Base-by-base conservation (phyloP, 92 coral and sea anemone genomes). In the Micromussa lordhowensis region DNA sequence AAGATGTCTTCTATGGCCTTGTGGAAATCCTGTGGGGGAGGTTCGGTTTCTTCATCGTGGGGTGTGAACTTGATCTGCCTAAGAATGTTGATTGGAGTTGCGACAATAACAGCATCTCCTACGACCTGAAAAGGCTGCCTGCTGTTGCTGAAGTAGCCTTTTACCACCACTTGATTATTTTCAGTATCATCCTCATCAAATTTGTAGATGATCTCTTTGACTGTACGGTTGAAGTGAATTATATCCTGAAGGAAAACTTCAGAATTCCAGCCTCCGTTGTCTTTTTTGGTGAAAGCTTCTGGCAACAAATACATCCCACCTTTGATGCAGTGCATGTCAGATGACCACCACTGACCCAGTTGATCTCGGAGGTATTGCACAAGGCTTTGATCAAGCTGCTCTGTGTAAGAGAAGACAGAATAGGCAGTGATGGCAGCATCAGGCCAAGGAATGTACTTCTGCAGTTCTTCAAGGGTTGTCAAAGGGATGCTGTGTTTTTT, bases 271-370 rank as follows among this genome's bases (percentile, higher is more conserved):
- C 86, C 86, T 36, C 77, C 76, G 32, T 82, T 82, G 86, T 36
- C 48, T 82, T 69, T 64, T 69, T 68, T 0, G 77, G 86, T 82
- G 86, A 82, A 82, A 40, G 86, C 86, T 49, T 82, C 87, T 30
- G 91, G 82, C 31, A 88, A 75, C 57, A 70, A 18, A 80, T 73
- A 85, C 92, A 83, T 88, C 58, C 91, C 91, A 53, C 88, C 88
- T 28, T 69, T 75, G 82, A 88, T 80, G 82, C 75, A 57, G 74
- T 89, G 89, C 92, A 89, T 89, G 58, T 89, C 79, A 58, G 40
- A 26, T 84, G 92, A 75, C 92, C 92, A 89, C 92, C 92, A 89
- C 44, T 89, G 81, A 78, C 92, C 92, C 78, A 89, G 92, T 54
- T 82, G 83, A 83, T 89, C 88, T n/a, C 92, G 87, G 68, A 89